Base-by-base conservation (phyloP, 2,113 vertebrate species). In the Chamaetylas fuelleborni region DNA sequence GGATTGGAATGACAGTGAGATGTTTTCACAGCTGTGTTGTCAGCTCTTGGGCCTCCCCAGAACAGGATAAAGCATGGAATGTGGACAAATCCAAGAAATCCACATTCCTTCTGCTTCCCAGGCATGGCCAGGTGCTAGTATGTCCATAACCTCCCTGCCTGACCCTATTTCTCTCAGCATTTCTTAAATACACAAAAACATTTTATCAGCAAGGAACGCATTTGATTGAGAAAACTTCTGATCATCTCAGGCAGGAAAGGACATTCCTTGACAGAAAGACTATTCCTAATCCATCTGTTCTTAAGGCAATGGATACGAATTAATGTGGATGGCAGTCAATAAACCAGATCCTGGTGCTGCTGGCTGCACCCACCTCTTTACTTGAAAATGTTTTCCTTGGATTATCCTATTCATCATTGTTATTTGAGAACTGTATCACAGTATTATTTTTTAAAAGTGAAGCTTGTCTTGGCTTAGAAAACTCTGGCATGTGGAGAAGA, bases 1-100 rank as follows among this genome's bases (percentile, higher is more conserved):
- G 7, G 17, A 31, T 9, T 33, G 3, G 19, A 47, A 43, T 0
- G 1, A 6, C 51, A 43, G 36, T 0, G 1, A 57, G 33, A 53
- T 8, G 12, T 33, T 86, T 53, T 47, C 76, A 58, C 28, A 19
- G 51, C 61, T 25, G 13, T 60, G 45, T 22, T n/a, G 47, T 36
- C 79, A 56, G 73, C 14, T 69, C 33, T 43, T 9, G 5, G 10
- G 11, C 28, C 31, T 86, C 28, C 3, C 11, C 2, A 0, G 47
- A 20, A 47, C 1, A 6, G 40, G 54, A 56, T 17, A 79, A 48
- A 9, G 0, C 2, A 0, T 1, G 3, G 36, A 38, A 17, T 57
- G 31, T 19, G 45, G 51, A n/a, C 48, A 38, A 83, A 72, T 43
- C n/a, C 43, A 18, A 58, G 53, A 48, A 89, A 81, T 33, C 31